These are phyloP conservation scores for Pelodiscus sinensis DNA, from an alignment of 2,113 vertebrate species.

Conservation along the genomic window DNA sequence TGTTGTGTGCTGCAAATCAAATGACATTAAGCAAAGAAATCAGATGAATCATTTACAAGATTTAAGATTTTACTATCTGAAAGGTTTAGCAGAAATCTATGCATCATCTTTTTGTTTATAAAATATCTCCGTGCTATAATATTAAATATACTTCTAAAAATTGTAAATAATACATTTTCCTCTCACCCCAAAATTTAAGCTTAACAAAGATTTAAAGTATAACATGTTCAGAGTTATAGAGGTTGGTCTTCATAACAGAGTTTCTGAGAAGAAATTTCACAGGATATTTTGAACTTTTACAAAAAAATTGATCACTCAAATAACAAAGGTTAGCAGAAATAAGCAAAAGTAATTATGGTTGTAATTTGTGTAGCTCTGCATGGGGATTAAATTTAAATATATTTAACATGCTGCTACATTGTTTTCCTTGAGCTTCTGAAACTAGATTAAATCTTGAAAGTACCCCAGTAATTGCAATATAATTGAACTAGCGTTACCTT, in stretches of 20 bases:
- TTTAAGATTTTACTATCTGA: background rate
- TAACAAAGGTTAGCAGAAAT: background rate
- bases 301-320: background rate
- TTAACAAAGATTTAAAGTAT: background rate
- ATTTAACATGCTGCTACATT: background rate
- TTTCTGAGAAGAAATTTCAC: background rate
- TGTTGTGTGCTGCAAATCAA: background rate
- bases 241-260: background rate
- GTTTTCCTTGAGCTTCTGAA: background rate
- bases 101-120: background rate
- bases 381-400: background rate
- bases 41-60: background rate
- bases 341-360: background rate
- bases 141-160: background rate
- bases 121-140: background rate
- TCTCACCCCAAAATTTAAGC: background rate
- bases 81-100: background rate
- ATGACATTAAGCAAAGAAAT: background rate
- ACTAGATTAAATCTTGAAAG: background rate
- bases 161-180: background rate
- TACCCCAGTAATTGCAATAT: background rate
- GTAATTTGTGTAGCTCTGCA: accelerated
- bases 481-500: background rate
- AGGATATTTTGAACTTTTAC: accelerated
- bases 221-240: background rate